Evolutionary conservation across 2,888 invertebrate genomes (phyloP).

Genomic region (Tyria jacobaeae): DNA sequence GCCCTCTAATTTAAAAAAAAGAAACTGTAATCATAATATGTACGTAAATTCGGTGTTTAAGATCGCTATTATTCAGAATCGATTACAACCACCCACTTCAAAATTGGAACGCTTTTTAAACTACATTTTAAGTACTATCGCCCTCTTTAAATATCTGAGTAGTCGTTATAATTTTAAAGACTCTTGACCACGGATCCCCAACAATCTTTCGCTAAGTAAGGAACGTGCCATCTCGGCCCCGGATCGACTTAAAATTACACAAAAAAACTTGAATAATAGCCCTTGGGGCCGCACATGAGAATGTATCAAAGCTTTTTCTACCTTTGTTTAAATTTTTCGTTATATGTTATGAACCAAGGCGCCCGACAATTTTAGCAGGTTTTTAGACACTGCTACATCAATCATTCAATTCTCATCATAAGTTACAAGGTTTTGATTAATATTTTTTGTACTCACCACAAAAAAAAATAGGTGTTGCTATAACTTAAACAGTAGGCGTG

Average conservation of each 20-base stretch:
- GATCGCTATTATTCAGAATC: too few species aligned
- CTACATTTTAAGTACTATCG: background rate
- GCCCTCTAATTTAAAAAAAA: too few species aligned
- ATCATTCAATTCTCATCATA: constrained; percentile 1
- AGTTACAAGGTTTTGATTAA: background rate
- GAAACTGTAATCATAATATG: too few species aligned
- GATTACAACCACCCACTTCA: too few species aligned
- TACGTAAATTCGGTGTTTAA: too few species aligned
- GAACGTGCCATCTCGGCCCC: constrained; percentile 48
- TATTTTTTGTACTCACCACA: background rate
- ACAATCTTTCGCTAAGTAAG: constrained; percentile 29
- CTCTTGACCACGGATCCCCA: constrained; percentile 29
- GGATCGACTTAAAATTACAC: constrained; percentile 41
- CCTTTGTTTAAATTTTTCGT: constrained; percentile 19
- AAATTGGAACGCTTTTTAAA: too few species aligned
- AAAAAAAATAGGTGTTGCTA: constrained; percentile 1
- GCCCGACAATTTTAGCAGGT: constrained; percentile 1
- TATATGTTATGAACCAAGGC: constrained; percentile 9
- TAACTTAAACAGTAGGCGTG: background rate
- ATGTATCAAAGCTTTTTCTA: constrained; percentile 41
- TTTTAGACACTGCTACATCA: constrained; percentile 7
- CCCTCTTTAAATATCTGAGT: background rate
- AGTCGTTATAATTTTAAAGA: background rate
- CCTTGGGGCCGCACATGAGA: constrained; percentile 19
- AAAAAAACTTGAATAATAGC: constrained; percentile 48